phyloP scores from a whole-genome alignment of 2,797 vertebrate species.

The Jordanella pulchra region DNA sequence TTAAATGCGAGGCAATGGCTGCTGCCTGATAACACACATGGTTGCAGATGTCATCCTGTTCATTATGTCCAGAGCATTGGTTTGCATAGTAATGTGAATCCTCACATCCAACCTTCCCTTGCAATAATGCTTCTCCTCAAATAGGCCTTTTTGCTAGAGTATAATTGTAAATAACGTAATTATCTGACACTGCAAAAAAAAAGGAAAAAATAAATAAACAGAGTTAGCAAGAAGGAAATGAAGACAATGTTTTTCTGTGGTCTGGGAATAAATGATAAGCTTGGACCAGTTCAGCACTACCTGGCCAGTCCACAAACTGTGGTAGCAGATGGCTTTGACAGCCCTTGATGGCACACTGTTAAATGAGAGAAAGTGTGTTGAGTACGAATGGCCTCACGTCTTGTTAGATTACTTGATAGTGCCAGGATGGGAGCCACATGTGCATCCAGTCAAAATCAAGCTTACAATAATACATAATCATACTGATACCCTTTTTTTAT shows the following conservation, averaged over 20 bases:
- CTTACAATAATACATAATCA: conserved; percentile 8
- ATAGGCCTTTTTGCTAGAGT: conserved; percentile 11
- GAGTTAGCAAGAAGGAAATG: conserved; percentile 16
- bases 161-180: conserved; percentile 28
- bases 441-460: conserved; percentile 30
- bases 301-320: conserved; percentile 24
- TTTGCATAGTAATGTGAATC: conserved; percentile 49
- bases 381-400: conserved; percentile 35
- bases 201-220: neutral
- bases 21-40: conserved; percentile 37
- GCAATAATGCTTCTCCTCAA: neutral
- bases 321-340: conserved; percentile 47
- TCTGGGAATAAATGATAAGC: conserved; percentile 56
- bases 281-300: conserved; percentile 22
- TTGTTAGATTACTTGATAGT: conserved; percentile 43
- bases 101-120: conserved; percentile 10
- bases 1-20: conserved; percentile 33
- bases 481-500: neutral
- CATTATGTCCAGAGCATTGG: conserved; percentile 43
- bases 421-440: conserved; percentile 17
- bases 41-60: conserved; percentile 35
- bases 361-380: conserved; percentile 38
- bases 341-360: conserved; percentile 33
- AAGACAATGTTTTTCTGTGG: conserved; percentile 12
- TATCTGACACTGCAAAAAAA: conserved; percentile 18